A percentile compares a stretch with the other conserved stretches of the same genome.
phyloP scores from a whole-genome alignment of 2,113 vertebrate species.

The Pluvialis apricaria region DNA sequence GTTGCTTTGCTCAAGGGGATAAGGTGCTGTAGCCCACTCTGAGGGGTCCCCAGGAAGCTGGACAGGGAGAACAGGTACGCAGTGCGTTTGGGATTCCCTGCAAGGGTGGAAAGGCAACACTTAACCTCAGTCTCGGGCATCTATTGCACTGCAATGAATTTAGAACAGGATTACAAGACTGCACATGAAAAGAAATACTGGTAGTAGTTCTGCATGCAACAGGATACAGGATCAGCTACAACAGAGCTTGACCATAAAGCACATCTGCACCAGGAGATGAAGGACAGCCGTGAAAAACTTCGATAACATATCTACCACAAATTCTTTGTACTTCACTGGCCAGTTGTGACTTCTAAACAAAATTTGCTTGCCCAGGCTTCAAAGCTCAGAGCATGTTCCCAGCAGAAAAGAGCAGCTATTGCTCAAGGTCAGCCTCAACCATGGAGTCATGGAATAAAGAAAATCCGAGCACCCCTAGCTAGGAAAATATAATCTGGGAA shows the following conservation, averaged over 20 bases:
- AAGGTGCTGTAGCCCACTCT: background rate
- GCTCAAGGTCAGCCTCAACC: background rate
- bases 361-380: background rate
- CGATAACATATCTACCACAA: background rate
- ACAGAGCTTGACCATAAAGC: background rate
- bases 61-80: fast-evolving
- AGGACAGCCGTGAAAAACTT: background rate
- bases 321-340: background rate
- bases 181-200: background rate
- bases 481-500: background rate
- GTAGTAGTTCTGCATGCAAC: background rate
- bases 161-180: background rate
- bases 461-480: background rate
- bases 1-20: background rate
- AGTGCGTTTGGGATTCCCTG: background rate
- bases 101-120: background rate
- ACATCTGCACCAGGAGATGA: background rate
- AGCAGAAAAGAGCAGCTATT: background rate
- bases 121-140: fast-evolving
- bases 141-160: background rate
- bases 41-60: background rate
- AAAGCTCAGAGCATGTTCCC: background rate
- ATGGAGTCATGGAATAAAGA: background rate
- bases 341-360: background rate
- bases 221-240: background rate